Conservation (phyloP, 2,797 vertebrate genomes). For the Pagetopsis macropterus region DNA sequence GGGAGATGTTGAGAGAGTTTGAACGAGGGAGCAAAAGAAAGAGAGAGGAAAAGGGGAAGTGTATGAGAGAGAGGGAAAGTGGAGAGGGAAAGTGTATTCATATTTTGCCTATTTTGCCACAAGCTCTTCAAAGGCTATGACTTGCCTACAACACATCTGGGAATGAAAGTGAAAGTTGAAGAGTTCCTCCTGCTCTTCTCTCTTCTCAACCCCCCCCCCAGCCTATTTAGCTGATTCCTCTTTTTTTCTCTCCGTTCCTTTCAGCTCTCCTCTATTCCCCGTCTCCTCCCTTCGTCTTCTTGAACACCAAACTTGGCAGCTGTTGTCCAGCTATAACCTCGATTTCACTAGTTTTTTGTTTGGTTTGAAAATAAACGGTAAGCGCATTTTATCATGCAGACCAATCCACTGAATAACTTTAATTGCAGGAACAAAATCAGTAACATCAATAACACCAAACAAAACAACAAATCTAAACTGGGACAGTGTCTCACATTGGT, state of each 20-base stretch:
- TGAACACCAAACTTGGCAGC: slow-evolving; percentile 55
- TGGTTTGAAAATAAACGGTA: slow-evolving; percentile 47
- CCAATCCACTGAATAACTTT: slow-evolving; percentile 17
- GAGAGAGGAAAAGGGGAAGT: slow-evolving; percentile 53
- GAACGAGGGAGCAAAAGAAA: slow-evolving; percentile 54
- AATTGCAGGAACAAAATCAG: slow-evolving; percentile 9
- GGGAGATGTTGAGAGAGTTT: slow-evolving; percentile 59
- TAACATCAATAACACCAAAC: neutral
- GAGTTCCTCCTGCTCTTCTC: slow-evolving; percentile 76
- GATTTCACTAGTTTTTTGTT: slow-evolving; percentile 53
- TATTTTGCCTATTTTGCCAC: slow-evolving; percentile 78
- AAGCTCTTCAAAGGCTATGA: slow-evolving; percentile 84
- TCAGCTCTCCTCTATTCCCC: slow-evolving; percentile 23
- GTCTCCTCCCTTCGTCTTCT: slow-evolving; percentile 43
- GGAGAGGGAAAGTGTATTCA: slow-evolving; percentile 54
- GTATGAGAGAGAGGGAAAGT: slow-evolving; percentile 49
- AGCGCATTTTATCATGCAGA: slow-evolving; percentile 39
- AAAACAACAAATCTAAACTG: slow-evolving; percentile 35
- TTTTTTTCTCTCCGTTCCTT: slow-evolving; percentile 38
- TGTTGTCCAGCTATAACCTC: slow-evolving; percentile 62
- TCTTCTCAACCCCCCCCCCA: slow-evolving; percentile 48
- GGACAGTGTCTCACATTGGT: slow-evolving; percentile 44
- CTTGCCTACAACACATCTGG: slow-evolving; percentile 83
- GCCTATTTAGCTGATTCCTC: slow-evolving; percentile 65
- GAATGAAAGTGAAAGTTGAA: slow-evolving; percentile 84